phyloP scores from a whole-genome alignment of 2,888 invertebrate genomes.

The Xanthia togata region DNA sequence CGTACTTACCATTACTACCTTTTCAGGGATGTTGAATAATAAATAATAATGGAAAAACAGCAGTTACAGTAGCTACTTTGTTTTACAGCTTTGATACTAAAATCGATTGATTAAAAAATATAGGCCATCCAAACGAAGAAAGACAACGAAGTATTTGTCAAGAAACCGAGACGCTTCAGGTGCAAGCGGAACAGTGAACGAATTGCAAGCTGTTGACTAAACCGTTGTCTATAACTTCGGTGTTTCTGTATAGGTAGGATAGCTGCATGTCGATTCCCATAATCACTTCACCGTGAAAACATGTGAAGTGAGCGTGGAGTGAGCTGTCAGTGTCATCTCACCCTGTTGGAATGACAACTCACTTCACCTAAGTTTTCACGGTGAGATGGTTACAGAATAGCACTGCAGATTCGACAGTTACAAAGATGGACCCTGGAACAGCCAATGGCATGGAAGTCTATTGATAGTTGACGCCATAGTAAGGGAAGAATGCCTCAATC shows the following conservation, averaged over 20 bases:
- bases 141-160: neutral
- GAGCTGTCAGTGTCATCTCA: no score
- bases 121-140: neutral
- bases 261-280: no score
- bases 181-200: neutral
- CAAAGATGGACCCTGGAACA: neutral
- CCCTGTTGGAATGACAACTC: no score
- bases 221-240: no score
- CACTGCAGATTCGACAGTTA: neutral
- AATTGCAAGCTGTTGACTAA: neutral
- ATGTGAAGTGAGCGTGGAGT: no score
- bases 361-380: no score
- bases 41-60: neutral
- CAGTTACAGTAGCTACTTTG: neutral
- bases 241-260: neutral
- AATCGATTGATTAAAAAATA: neutral
- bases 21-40: neutral
- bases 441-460: neutral
- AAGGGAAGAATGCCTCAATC: neutral
- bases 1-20: neutral
- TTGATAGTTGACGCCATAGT: neutral
- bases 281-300: no score
- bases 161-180: neutral
- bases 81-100: neutral
- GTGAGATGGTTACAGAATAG: no score